Evolutionary conservation across 2,113 vertebrate species (phyloP).

Genomic region (Corvus cornix): DNA sequence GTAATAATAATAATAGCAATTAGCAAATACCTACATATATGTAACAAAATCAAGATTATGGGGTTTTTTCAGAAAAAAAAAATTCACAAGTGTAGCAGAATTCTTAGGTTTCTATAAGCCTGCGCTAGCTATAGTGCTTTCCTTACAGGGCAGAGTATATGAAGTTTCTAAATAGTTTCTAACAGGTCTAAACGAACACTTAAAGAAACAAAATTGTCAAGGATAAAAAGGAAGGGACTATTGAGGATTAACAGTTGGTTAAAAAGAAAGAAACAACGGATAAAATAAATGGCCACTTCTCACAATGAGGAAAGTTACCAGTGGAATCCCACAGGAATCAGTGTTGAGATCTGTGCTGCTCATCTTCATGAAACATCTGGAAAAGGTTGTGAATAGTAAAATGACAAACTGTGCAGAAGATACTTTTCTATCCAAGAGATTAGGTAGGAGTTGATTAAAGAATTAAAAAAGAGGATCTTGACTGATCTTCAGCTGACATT

Average conservation of each 20-base stretch:
- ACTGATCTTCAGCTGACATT: not conserved
- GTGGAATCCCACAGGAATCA: constrained; percentile 7
- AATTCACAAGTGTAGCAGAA: not conserved
- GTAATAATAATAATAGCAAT: not conserved
- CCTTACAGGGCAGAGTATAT: not conserved
- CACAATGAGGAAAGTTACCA: constrained; percentile 21
- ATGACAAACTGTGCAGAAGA: not conserved
- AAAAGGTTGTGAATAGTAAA: not conserved
- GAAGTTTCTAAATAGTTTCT: not conserved
- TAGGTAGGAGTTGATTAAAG: not conserved
- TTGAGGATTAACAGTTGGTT: not conserved
- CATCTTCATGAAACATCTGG: constrained; percentile 13
- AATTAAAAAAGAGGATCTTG: not conserved
- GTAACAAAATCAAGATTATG: not conserved
- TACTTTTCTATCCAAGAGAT: not conserved
- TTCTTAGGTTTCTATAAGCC: not conserved
- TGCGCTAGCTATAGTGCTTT: not conserved
- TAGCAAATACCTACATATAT: not conserved
- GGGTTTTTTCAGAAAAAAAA: not conserved
- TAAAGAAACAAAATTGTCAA: not conserved
- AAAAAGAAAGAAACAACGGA: not conserved
- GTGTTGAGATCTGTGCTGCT: not conserved
- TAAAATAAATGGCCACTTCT: constrained; percentile 2
- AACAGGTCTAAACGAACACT: not conserved
- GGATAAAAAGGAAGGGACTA: not conserved